Evolutionary conservation across 2,888 invertebrate species (phyloP).

Genomic region (Stomorhina lunata): DNA sequence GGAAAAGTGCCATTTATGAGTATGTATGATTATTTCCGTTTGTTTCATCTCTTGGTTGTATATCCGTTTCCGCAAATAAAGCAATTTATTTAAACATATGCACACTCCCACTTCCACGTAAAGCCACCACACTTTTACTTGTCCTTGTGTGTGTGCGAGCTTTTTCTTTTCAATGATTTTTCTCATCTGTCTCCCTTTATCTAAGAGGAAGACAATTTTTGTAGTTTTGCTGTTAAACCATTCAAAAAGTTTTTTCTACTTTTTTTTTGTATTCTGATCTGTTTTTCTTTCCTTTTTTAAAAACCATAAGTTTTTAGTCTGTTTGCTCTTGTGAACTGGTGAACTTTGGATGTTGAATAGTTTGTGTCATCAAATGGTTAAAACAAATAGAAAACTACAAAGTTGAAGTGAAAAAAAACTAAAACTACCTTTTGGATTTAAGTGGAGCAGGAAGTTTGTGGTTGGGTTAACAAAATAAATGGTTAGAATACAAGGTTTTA

Average conservation of each 20-base stretch:
- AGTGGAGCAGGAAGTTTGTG: slow-evolving; percentile 45
- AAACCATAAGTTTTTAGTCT: slow-evolving; percentile 46
- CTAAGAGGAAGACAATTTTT: slow-evolving; percentile 34
- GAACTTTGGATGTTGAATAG: slow-evolving; percentile 56
- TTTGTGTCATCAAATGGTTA: slow-evolving; percentile 59
- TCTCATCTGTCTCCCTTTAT: too few species aligned
- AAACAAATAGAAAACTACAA: slow-evolving; percentile 30
- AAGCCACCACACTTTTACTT: neutral
- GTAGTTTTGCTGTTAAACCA: slow-evolving; percentile 49
- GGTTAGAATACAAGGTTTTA: too few species aligned
- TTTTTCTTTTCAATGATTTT: too few species aligned
- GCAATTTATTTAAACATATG: slow-evolving; percentile 58
- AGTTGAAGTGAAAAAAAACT: neutral
- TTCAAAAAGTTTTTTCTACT: slow-evolving; percentile 51
- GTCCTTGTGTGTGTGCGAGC: neutral
- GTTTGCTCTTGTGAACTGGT: slow-evolving; percentile 55
- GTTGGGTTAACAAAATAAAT: too few species aligned
- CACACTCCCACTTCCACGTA: neutral
- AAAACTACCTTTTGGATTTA: neutral
- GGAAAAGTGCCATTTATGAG: slow-evolving; percentile 28
- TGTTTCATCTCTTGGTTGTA: slow-evolving; percentile 47
- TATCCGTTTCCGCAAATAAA: slow-evolving; percentile 64
- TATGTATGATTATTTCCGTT: slow-evolving; percentile 15
- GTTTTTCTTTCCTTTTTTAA: slow-evolving; percentile 9
- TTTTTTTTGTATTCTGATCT: neutral